phyloP scores from a whole-genome alignment of 2,797 vertebrate species.

The Perodicticus potto region DNA sequence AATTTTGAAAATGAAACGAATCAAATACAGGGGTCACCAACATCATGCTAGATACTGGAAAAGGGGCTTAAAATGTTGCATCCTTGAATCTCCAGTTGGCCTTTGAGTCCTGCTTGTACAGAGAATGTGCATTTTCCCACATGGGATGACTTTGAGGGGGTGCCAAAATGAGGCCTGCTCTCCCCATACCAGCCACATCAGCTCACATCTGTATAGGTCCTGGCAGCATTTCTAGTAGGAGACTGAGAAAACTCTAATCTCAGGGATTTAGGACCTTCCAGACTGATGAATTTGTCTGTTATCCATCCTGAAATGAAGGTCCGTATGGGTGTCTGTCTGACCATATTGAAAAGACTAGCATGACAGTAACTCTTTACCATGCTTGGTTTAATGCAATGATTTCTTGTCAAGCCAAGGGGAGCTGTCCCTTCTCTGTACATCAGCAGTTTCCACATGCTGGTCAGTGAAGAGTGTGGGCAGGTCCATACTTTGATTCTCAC shows the following conservation, averaged over 20 bases:
- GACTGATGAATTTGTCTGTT: background rate
- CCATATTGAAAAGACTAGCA: background rate
- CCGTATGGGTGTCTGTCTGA: background rate
- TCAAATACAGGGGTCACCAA: background rate
- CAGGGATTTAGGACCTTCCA: background rate
- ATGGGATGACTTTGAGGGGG: background rate
- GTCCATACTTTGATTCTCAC: background rate
- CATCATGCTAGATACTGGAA: background rate
- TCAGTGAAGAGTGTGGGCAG: background rate
- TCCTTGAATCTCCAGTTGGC: background rate
- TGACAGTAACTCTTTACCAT: background rate
- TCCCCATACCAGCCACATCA: background rate
- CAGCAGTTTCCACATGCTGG: background rate
- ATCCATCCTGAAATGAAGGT: background rate
- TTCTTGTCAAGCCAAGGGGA: background rate
- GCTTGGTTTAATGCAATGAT: background rate
- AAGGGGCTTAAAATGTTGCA: background rate
- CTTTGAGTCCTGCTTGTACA: background rate
- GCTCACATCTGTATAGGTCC: background rate
- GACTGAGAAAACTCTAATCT: background rate
- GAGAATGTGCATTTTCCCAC: background rate
- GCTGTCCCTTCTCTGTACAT: background rate
- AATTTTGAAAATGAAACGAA: constrained; percentile 6
- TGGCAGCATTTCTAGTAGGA: background rate
- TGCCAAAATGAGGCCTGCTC: background rate